Base-by-base conservation (phyloP, 1,140 invertebrate species). In the Eumeta japonica region DNA sequence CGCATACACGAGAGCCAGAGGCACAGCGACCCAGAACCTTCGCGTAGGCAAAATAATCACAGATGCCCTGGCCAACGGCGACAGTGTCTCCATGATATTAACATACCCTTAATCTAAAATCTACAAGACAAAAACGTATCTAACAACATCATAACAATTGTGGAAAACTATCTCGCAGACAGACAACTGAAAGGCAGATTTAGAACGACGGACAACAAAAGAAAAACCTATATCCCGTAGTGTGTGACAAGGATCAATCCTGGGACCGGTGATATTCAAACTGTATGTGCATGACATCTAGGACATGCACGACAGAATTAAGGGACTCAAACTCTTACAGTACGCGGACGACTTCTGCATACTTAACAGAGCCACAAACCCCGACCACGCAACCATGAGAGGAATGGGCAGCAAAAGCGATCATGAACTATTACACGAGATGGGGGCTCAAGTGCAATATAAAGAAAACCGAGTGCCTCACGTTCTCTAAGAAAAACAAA, bases 271-370 rank as follows among this genome's bases (percentile, higher is more conserved):
- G n/a, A n/a, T n/a, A n/a, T n/a, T n/a, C n/a, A n/a, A n/a, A n/a
- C n/a, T n/a, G n/a, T n/a, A n/a, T n/a, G n/a, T n/a, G n/a, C n/a
- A n/a, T n/a, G n/a, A n/a, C n/a, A n/a, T n/a, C n/a, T n/a, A n/a
- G n/a, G n/a, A n/a, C n/a, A n/a, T n/a, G n/a, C n/a, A n/a, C n/a
- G n/a, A n/a, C n/a, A n/a, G n/a, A n/a, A n/a, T n/a, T n/a, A n/a
- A n/a, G n/a, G n/a, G n/a, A n/a, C n/a, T n/a, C n/a, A n/a, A n/a
- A n/a, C n/a, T n/a, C n/a, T n/a, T n/a, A n/a, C n/a, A n/a, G n/a
- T n/a, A n/a, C n/a, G n/a, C n/a, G n/a, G n/a, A 16, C 30, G 39
- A 41, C 16, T 16, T 41, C 7, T 41, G 39, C 16, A 41, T 41
- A 1, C 24, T 41, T n/a, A n/a, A n/a, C n/a, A n/a, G n/a, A n/a